A percentile compares a stretch with the other conserved stretches of the same genome.
These are phyloP conservation scores for Ephestia elutella DNA, from an alignment of 1,140 invertebrate species.

Conservation along the genomic window DNA sequence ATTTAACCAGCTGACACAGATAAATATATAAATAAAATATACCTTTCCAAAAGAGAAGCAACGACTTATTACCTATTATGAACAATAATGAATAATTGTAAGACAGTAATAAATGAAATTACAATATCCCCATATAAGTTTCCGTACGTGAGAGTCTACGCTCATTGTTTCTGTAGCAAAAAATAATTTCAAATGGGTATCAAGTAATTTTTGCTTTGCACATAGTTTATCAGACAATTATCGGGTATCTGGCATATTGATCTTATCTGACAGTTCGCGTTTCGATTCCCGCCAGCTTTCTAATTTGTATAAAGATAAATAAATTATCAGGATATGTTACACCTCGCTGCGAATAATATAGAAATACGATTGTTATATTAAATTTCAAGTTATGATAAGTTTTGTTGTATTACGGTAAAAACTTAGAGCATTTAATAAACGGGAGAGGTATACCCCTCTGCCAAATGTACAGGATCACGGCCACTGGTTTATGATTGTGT, in stretches of 20 bases:
- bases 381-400: not conserved
- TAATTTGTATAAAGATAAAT: not conserved
- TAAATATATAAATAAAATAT: no score
- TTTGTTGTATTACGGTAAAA: not conserved
- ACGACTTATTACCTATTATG: no score
- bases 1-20: no score
- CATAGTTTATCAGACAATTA: not conserved
- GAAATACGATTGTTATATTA: not conserved
- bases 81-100: not conserved
- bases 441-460: no score
- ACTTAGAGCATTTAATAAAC: no score
- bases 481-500: no score
- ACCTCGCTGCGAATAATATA: not conserved
- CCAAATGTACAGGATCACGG: no score
- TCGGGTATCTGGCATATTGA: not conserved
- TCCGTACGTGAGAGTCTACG: not conserved
- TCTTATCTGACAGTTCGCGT: not conserved
- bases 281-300: not conserved
- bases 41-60: no score
- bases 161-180: not conserved
- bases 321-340: not conserved
- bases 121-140: not conserved
- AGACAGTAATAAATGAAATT: not conserved
- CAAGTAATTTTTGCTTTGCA: not conserved
- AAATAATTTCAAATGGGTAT: not conserved